Base-by-base conservation (phyloP, 2,113 vertebrate genomes). In the Lycaon pictus region DNA sequence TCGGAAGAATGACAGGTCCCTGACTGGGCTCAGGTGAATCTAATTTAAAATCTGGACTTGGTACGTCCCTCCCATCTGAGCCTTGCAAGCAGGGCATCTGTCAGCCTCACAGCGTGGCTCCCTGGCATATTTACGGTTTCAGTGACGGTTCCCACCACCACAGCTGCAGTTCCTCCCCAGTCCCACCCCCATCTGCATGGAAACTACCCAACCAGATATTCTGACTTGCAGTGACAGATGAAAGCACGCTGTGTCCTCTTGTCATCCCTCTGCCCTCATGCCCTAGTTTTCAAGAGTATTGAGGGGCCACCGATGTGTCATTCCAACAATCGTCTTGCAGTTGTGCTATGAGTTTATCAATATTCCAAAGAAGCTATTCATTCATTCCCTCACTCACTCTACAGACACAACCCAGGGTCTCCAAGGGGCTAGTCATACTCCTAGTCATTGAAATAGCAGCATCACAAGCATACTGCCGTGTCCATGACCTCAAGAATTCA, bases 31-130 rank as follows among this genome's bases (percentile, higher is more conserved):
- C 76, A 85, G 90, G 97, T 98, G 97, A 98, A 98, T 97, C 96
- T 98, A 96, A 98, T 98, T 97, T 96, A 96, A 97, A 98, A 97
- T 97, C 96, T 95, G 97, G 98, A 96, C 96, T 97, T 95, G 5
- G 0, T 37, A 69, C n/a, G 65, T 92, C 97, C 90, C 92, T 98
- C 89, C 92, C 88, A 76, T 67, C 91, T n/a, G 69, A 90, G 60
- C 63, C 37, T 82, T 37, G 69, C 0, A 0, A 35, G 19, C 43
- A 74, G 62, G 81, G 96, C 92, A 89, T 88, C 97, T 96, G 96
- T 72, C 96, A 96, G 95, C 87, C 6, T 95, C 74, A 0, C 93
- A 65, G 80, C 82, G 3, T 77, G 74, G 91, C 82, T 82, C 91
- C 6, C 0, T 72, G 88, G 97, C 82, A 95, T 96, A 95, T 96